phyloP scores from a whole-genome alignment of 1,140 invertebrate genomes.

The Drosophila miranda region DNA sequence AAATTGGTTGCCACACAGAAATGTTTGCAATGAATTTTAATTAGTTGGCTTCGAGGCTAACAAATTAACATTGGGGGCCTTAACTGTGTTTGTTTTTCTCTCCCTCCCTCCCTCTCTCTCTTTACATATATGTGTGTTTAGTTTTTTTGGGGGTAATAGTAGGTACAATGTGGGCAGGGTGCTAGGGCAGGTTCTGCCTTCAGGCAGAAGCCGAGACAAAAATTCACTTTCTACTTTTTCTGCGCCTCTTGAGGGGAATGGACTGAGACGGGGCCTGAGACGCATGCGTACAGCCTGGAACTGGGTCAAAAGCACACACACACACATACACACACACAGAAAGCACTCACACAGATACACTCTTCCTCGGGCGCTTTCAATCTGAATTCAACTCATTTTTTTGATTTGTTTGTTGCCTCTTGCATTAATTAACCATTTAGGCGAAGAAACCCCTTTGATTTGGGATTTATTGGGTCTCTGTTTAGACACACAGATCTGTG shows the following conservation, averaged over 20 bases:
- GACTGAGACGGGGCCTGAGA: conserved; percentile 3
- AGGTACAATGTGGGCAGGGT: not conserved
- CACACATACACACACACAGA: conserved; percentile 22
- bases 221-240: conserved; percentile 75
- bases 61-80: conserved; percentile 60
- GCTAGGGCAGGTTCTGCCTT: conserved; percentile 25
- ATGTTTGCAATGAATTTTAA: conserved; percentile 74
- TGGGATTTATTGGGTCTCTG: conserved; percentile 32
- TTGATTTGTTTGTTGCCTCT: conserved; percentile 64
- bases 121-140: not conserved
- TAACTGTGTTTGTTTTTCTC: conserved; percentile 5
- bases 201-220: conserved; percentile 21
- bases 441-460: conserved; percentile 43
- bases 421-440: conserved; percentile 73
- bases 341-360: conserved; percentile 5
- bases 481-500: conserved; percentile 27
- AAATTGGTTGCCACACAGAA: conserved; percentile 51
- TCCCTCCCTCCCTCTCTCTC: conserved; percentile 1
- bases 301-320: conserved; percentile 57
- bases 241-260: conserved; percentile 24
- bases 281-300: conserved; percentile 51
- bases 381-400: conserved; percentile 49
- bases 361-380: conserved; percentile 2
- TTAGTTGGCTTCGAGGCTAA: conserved; percentile 61
- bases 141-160: conserved; percentile 10